Evolutionary conservation across 2,888 invertebrate genomes (phyloP).

Genomic region (Julus scandinavius): DNA sequence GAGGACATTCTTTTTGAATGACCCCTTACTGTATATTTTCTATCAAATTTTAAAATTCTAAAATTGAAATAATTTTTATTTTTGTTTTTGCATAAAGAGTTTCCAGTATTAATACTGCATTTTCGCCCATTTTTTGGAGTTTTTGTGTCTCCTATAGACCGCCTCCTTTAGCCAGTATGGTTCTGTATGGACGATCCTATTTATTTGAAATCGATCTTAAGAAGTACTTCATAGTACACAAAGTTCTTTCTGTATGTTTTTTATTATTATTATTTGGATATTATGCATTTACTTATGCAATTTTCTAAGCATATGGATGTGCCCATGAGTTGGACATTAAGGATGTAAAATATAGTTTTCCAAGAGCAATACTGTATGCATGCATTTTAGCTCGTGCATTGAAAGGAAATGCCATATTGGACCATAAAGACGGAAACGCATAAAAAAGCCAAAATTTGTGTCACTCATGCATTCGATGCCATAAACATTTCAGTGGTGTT

Average conservation of each 20-base stretch:
- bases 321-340: not conserved
- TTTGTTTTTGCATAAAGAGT: no score
- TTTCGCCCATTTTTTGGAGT: no score
- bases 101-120: no score
- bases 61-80: no score
- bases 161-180: not conserved
- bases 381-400: not conserved
- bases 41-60: no score
- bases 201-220: not conserved
- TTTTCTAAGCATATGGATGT: not conserved
- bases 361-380: conserved; percentile 27
- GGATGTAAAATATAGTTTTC: conserved; percentile 22
- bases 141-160: no score
- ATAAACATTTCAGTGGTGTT: conserved; percentile 20
- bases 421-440: not conserved
- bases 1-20: no score
- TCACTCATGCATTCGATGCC: conserved; percentile 25
- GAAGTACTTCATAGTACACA: not conserved
- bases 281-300: not conserved
- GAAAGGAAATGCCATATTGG: not conserved
- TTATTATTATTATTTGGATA: not conserved
- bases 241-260: not conserved
- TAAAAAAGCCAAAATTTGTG: conserved; percentile 38
- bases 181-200: not conserved
- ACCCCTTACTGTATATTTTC: no score